A percentile compares a stretch with the other conserved stretches of the same genome.
These are phyloP conservation scores for Dipodomys ordii DNA, from an alignment of 2,113 vertebrate genomes.

Conservation along the genomic window DNA sequence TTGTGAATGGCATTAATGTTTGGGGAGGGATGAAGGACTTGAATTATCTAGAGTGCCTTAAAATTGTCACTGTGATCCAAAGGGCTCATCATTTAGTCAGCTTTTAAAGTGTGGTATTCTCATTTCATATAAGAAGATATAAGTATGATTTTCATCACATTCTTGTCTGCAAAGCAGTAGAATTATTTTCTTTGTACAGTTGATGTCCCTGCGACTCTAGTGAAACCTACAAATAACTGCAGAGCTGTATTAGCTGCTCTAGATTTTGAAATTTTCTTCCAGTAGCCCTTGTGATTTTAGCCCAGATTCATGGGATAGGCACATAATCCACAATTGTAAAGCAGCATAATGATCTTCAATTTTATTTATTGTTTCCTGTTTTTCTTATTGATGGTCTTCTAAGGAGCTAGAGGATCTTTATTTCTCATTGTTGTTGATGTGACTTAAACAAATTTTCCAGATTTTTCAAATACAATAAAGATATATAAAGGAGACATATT, in stretches of 20 bases:
- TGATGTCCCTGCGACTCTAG: slow-evolving; percentile 36
- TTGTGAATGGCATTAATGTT: slow-evolving; percentile 48
- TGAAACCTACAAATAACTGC: slow-evolving; percentile 1
- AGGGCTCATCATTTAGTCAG: slow-evolving; percentile 33
- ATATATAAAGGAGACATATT: too few species aligned
- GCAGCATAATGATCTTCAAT: neutral
- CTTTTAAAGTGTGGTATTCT: neutral
- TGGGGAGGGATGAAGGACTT: slow-evolving; percentile 49
- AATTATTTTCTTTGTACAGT: slow-evolving; percentile 59
- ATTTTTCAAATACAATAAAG: neutral
- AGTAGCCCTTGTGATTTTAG: too few species aligned
- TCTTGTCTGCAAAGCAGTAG: neutral
- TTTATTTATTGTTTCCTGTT: too few species aligned
- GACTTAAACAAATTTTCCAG: neutral
- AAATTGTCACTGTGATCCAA: slow-evolving; percentile 64
- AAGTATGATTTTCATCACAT: neutral
- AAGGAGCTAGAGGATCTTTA: too few species aligned
- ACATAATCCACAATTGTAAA: neutral
- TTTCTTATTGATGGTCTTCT: too few species aligned
- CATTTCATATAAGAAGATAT: neutral
- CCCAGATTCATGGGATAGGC: neutral
- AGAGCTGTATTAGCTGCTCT: too few species aligned
- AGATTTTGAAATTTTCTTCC: too few species aligned
- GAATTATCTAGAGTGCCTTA: slow-evolving; percentile 45
- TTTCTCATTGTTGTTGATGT: neutral